These are phyloP conservation scores for Microhierax caerulescens DNA, from an alignment of 2,797 vertebrate species.

Conservation along the genomic window DNA sequence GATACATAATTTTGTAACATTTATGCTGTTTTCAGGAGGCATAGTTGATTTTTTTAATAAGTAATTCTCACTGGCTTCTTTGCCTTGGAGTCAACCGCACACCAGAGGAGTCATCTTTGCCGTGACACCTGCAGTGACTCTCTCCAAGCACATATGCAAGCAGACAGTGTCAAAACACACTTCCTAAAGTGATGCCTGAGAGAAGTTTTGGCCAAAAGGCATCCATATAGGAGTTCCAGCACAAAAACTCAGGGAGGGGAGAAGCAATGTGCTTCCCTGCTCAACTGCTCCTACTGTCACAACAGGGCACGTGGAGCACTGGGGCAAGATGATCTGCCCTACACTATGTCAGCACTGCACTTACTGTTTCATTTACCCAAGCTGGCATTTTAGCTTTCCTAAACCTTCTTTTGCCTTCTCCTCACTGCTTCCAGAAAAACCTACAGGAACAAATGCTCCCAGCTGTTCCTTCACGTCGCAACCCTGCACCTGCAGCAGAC, in stretches of 20 bases:
- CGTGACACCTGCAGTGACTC: constrained; percentile 2
- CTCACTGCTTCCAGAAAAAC: not conserved
- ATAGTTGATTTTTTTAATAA: not conserved
- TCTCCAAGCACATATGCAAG: not conserved
- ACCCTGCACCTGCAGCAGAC: not conserved
- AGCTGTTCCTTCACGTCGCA: not conserved
- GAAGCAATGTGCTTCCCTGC: fast-evolving
- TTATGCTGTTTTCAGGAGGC: not conserved
- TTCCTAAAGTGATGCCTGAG: not conserved
- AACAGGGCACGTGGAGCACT: fast-evolving
- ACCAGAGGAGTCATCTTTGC: not conserved
- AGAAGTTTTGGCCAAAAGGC: not conserved
- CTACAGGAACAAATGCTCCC: not conserved
- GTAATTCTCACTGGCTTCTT: not conserved
- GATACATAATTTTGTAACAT: not conserved
- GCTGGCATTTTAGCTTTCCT: not conserved
- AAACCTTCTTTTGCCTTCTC: not conserved
- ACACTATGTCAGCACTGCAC: not conserved
- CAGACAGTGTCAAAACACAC: constrained; percentile 11
- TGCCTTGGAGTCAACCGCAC: not conserved
- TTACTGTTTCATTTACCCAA: not conserved
- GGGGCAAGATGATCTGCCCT: not conserved
- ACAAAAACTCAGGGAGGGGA: not conserved
- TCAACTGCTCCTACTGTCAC: not conserved
- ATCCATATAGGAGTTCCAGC: not conserved